A percentile compares a stretch with the other conserved stretches of the same genome.
phyloP scores from a whole-genome alignment of 2,888 invertebrate genomes.

The Chrysopilus asiliformis region DNA sequence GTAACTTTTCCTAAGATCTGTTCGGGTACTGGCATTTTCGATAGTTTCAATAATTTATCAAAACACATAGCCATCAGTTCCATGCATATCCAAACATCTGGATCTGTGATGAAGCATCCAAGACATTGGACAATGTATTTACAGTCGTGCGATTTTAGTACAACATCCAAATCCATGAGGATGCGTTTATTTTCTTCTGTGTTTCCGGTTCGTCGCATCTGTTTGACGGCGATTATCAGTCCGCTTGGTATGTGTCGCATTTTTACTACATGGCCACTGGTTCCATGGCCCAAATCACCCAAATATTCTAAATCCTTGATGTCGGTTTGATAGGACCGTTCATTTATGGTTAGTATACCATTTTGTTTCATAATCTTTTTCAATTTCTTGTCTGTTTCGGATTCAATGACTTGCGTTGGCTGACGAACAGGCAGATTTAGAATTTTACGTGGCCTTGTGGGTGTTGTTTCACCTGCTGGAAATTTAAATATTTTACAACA shows the following conservation, averaged over 20 bases:
- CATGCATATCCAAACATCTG: slow-evolving; percentile 99
- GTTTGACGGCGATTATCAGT: slow-evolving; percentile 88
- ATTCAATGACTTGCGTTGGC: slow-evolving; percentile 44
- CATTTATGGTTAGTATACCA: slow-evolving; percentile 75
- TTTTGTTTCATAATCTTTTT: slow-evolving; percentile 89
- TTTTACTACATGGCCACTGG: slow-evolving; percentile 95
- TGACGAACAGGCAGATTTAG: slow-evolving; percentile 42
- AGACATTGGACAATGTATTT: slow-evolving; percentile 93
- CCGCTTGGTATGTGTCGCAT: slow-evolving; percentile 82
- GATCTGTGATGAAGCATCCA: slow-evolving; percentile 94
- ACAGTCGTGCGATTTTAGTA: slow-evolving; percentile 94
- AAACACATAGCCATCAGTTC: slow-evolving; percentile 98
- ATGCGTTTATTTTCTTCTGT: slow-evolving; percentile 95
- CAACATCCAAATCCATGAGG: slow-evolving; percentile 97
- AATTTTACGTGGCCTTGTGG: slow-evolving; percentile 39
- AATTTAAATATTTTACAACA: slow-evolving; percentile 1
- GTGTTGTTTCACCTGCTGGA: slow-evolving; percentile 35
- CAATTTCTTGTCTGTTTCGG: slow-evolving; percentile 69
- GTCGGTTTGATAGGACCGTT: slow-evolving; percentile 62
- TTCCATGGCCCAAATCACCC: slow-evolving; percentile 85
- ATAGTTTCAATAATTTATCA: slow-evolving; percentile 83
- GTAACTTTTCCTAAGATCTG: slow-evolving; percentile 93
- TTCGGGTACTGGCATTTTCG: slow-evolving; percentile 87
- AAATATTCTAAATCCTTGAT: slow-evolving; percentile 73
- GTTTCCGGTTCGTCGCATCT: slow-evolving; percentile 96